Base-by-base conservation (phyloP, 2,888 invertebrate genomes). In the Malthinus flaveolus region DNA sequence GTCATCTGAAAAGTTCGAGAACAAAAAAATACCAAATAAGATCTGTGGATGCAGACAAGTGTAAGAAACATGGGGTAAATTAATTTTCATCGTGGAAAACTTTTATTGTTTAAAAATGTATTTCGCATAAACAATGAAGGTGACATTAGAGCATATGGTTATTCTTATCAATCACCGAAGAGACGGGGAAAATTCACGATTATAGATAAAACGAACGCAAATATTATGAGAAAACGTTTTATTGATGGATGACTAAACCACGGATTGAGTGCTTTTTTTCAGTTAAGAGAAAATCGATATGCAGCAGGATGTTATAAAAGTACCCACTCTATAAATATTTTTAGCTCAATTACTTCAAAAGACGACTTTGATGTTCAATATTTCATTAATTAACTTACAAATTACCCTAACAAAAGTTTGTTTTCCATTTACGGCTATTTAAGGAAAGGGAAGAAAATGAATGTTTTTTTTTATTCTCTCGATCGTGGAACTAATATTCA, bases 231-330 rank as follows among this genome's bases (percentile, higher is more conserved):
- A 53, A 48, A 48, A 53, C 56, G 35, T 44, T 50, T 52, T 53
- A 53, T 58, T 53, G 58, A 53, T 49, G 58, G 52, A 58, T 58
- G 58, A 57, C 47, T 57, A 51, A 51, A 49, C 57, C 46, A 42
- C 44, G 42, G 23, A 55, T 42, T 32, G 44, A 49, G 49, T 44
- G 55, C 48, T 49, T 48, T 49, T 54, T 42, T 44, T 31, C 6
- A 49, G 32, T 49, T 33, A 48, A 55, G 55, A 42, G 55, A 15
- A 55, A 55, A 55, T 55, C 55, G 32, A 55, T 54, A 46, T 36
- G 35, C 31, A 31, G 35, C 45, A 45, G 46, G 32, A 34, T 35
- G 46, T 36, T 42, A 45, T 45, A 46, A 44, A 51, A 46, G 52
- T 46, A 46, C 52, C 45, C 13, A 11, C 23, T 23, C 23, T 23